phyloP scores from a whole-genome alignment of 1,140 invertebrate species.

The Hesperophylax magnus region DNA sequence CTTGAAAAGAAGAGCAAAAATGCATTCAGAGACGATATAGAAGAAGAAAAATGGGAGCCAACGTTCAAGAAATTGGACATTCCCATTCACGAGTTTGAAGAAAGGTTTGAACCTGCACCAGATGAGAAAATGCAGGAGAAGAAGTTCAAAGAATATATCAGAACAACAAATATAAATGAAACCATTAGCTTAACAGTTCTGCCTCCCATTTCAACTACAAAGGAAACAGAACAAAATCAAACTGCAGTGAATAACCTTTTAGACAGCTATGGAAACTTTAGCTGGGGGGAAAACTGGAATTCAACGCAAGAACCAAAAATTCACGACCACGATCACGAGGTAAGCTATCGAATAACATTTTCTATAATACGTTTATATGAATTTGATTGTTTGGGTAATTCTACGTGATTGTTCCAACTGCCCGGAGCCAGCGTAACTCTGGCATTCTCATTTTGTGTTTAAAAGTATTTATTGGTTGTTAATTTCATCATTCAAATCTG shows the following conservation, averaged over 20 bases:
- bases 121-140: conserved; percentile 2
- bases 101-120: conserved; percentile 70
- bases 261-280: neutral
- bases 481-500: too few species aligned
- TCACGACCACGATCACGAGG: too few species aligned
- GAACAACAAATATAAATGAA: too few species aligned
- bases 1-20: conserved; percentile 52
- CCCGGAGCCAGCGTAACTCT: too few species aligned
- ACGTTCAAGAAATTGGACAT: conserved; percentile 62
- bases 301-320: neutral
- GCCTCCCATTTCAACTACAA: conserved; percentile 62
- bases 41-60: conserved; percentile 52
- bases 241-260: neutral
- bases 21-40: conserved; percentile 51
- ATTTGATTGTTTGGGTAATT: too few species aligned
- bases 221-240: neutral
- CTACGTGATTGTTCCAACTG: too few species aligned
- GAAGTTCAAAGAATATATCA: neutral
- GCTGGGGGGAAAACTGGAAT: neutral
- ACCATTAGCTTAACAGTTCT: conserved; percentile 52
- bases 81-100: conserved; percentile 73
- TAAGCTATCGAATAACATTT: too few species aligned
- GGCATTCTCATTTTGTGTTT: too few species aligned
- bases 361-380: too few species aligned
- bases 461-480: too few species aligned